A percentile compares a stretch with the other conserved stretches of the same genome.
phyloP scores from a whole-genome alignment of 1,140 invertebrate species.

The Drosophila neocordata region DNA sequence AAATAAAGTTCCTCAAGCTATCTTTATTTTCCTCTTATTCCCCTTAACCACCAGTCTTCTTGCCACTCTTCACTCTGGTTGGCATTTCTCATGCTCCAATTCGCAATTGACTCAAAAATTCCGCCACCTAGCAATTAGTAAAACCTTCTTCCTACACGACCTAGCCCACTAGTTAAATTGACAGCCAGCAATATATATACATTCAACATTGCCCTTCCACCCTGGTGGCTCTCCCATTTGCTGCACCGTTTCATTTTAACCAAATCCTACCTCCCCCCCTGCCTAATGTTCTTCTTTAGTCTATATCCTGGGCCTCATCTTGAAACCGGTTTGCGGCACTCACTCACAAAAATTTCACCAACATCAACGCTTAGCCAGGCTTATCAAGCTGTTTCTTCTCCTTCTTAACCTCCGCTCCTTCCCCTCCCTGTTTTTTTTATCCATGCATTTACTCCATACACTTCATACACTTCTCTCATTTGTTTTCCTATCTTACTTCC shows the following conservation, averaged over 20 bases:
- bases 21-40: slow-evolving; percentile 12
- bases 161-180: slow-evolving; percentile 74
- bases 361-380: slow-evolving; percentile 40
- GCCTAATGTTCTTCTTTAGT: neutral
- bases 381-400: slow-evolving; percentile 12
- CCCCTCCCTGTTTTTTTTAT: too few relatives aligned
- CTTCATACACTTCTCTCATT: slow-evolving; percentile 12
- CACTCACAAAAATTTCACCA: slow-evolving; percentile 54
- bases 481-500: slow-evolving; percentile 65
- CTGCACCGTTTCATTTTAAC: too few relatives aligned
- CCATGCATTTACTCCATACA: too few relatives aligned
- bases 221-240: slow-evolving; percentile 12
- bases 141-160: slow-evolving; percentile 70
- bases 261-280: neutral
- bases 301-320: neutral
- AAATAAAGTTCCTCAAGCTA: neutral
- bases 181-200: slow-evolving; percentile 30
- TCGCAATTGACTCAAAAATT: slow-evolving; percentile 70
- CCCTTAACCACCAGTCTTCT: neutral
- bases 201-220: neutral
- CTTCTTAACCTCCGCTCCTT: slow-evolving; percentile 4
- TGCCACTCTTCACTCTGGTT: neutral
- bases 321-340: neutral
- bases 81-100: slow-evolving; percentile 62
- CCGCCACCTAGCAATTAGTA: slow-evolving; percentile 75